Percentiles rank a stretch among this genome's conserved stretches.
Conservation (phyloP, 2,888 invertebrate species). For the Chalcis sispes region DNA sequence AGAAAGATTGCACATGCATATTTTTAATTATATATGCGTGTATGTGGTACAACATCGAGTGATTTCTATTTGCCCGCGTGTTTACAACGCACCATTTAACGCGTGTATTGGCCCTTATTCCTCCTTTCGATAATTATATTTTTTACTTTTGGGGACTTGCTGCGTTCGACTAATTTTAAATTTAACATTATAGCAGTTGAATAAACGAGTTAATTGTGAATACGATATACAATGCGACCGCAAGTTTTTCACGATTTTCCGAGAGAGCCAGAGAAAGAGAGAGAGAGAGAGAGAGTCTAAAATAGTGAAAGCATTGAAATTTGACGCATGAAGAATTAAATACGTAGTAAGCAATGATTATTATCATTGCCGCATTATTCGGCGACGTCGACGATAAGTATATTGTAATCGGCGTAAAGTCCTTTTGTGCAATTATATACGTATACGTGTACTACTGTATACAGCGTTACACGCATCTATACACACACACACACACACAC, state of each 20-base stretch:
- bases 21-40: no score
- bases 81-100: background rate
- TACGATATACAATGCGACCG: no score
- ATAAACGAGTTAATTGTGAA: background rate
- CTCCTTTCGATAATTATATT: no score
- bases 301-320: no score
- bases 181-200: background rate
- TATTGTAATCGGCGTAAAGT: constrained; percentile 10
- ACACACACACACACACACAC: background rate
- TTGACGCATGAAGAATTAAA: no score
- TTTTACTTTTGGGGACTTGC: background rate
- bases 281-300: no score
- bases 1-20: constrained; percentile 1
- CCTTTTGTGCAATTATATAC: constrained; percentile 15
- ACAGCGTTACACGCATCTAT: background rate
- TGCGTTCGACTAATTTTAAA: background rate
- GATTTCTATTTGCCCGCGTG: background rate
- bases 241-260: no score
- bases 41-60: background rate
- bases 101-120: background rate
- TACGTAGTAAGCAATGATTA: no score
- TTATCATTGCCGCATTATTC: no score
- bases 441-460: background rate
- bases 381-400: no score
- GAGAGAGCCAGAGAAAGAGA: background rate